Base-by-base conservation (phyloP, 2,888 invertebrate genomes). In the Caenorhabditis doughertyi region DNA sequence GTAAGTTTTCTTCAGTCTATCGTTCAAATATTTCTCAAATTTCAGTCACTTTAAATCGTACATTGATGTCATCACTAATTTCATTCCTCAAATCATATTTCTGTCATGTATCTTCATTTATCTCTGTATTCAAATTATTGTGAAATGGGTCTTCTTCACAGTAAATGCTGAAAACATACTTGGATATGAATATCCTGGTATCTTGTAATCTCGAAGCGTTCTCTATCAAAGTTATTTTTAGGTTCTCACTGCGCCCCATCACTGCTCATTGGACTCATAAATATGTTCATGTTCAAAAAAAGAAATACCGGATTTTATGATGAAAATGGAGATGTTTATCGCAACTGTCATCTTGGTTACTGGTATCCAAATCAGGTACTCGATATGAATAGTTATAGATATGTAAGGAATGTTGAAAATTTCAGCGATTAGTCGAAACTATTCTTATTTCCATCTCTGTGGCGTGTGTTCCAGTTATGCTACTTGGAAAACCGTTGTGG, bases 41-140 rank as follows among this genome's bases (percentile, higher is more conserved):
- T 73, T 32, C 90, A 93, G 93, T 16, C 92, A 92, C 85, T 93
- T 92, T 89, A 90, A 90, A 13, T 95, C 95, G 64, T 94, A 94
- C 88, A 93, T 96, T 85, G 95, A 95, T 92, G 94, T 98, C 86
- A 93, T 96, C 91, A 95, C 95, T 92, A 96, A 97, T 93, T 99
- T 98, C 93, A 94, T 99, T 88, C 99, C 99, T 0, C 97, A 98
- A 94, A 93, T 98, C 77, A 93, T 97, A 85, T 99, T 98, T 93
- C 93, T 99, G 89, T 90, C 94, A 53, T 95, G 95, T 91, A 94
- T 99, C 84, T 99, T 99, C 94, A 95, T 97, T 92, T 99, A 99
- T 94, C 95, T 99, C 95, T 95, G 96, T 79, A 93, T 96, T 84
- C 94, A 98, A 74, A 96, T 99, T 95, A 96, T 98, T 93, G 95